Conservation (phyloP, 2,888 invertebrate species). For the Steinernema carpocapsae region DNA sequence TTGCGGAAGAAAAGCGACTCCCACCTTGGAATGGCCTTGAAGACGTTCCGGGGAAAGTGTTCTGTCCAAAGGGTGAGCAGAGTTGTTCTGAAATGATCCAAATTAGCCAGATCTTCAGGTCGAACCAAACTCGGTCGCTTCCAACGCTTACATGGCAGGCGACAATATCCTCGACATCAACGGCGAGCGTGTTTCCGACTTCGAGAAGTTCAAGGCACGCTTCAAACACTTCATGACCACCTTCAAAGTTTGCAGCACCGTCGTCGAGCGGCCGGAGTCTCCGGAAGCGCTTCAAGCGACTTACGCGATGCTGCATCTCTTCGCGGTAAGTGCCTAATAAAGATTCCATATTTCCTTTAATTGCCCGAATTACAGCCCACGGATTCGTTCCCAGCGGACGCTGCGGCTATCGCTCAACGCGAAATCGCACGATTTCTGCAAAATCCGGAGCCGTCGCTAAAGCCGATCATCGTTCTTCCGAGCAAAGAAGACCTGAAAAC, state of each 20-base stretch:
- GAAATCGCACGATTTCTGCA: background rate
- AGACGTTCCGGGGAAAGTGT: conserved; percentile 13
- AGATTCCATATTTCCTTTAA: no score
- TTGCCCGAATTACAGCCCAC: background rate
- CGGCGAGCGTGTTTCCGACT: conserved; percentile 35
- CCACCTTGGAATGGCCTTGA: background rate
- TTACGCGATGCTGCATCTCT: background rate
- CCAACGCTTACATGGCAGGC: conserved; percentile 31
- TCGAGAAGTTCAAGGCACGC: background rate
- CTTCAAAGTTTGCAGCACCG: conserved; percentile 28
- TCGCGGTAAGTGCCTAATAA: background rate
- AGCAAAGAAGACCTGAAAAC: background rate
- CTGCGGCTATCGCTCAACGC: background rate
- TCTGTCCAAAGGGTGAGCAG: background rate
- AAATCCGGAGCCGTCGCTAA: background rate
- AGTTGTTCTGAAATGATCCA: no score
- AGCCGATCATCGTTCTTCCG: background rate
- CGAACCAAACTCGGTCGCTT: conserved; percentile 1
- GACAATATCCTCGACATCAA: conserved; percentile 39
- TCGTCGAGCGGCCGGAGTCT: conserved; percentile 37
- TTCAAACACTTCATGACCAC: conserved; percentile 28
- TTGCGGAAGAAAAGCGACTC: background rate
- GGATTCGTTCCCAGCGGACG: background rate
- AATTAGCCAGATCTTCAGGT: no score
- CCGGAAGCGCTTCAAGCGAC: conserved; percentile 21